Evolutionary conservation across 2,113 vertebrate species (phyloP), one percentile per base, ranked within the genome.

Genomic region (Sakesphorus luctuosus): DNA sequence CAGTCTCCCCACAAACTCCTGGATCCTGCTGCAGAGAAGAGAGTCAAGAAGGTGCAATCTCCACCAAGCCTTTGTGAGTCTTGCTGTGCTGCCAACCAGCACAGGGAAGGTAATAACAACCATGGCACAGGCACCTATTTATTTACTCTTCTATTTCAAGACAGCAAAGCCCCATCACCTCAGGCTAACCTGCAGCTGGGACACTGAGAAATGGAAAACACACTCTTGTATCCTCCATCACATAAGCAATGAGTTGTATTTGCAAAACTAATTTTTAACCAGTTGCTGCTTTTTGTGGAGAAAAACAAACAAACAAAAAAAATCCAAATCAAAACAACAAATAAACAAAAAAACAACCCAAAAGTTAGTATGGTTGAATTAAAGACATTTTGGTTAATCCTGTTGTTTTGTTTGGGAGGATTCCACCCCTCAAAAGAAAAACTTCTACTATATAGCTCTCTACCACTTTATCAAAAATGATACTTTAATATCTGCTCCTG

Each of bases 51-150:
- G 82, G 56, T 18, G 53, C 23, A 69, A 43, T 68, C 68, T 71
- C 31, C 55, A 40, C 72, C 73, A 67, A 84, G 67, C 26, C 72
- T 74, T 82, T 89, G 55, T 8, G 11, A 87, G 43, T 28, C 63
- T 36, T 91, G 59, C 61, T 92, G 46, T 56, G 79, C 44, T 82
- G 53, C 59, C 80, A 85, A 38, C 25, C 74, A 33, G 55, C 55
- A 77, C 47, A 50, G 56, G 56, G 93, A 89, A 86, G 43, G 89
- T 95, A 95, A 82, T 59, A 90, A 77, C 69, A 73, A 36, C 19
- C 29, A 24, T 17, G 67, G 46, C 38, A 77, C 36, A 83, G 49
- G 63, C 9, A 9, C 76, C 25, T 92, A 35, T 80, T 79, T 80
- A 79, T 88, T 93, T 91, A 85, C 36, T 65, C 46, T 66, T 72